Evolutionary conservation across 2,797 vertebrate species (phyloP), one percentile per base, ranked within the genome.

Genomic region (Holocentrus rufus): DNA sequence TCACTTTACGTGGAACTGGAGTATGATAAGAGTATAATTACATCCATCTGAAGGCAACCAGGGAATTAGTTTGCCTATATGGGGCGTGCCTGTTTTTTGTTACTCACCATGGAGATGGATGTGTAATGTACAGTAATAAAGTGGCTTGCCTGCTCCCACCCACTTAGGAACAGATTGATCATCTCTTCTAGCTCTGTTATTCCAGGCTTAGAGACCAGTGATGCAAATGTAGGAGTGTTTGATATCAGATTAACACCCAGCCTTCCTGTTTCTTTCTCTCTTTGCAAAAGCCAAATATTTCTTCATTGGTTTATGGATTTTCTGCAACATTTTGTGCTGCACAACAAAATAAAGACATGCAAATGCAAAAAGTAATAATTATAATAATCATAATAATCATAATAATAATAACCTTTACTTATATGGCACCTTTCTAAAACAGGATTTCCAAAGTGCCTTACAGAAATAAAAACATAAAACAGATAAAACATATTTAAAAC

Each of bases 281-380:
- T 15, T 15, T 17, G 44, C 4, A 46, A 17, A 46, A 46, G 15
- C 5, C 15, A 6, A 39, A 39, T 31, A 20, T 54, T 39, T 39
- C 27, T 6, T 64, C 30, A 42, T 22, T 57, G 39, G 80, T 73
- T 77, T 42, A 88, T 80, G 90, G 77, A 60, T 55, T 67, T 60
- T 54, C 84, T 81, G 81, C 84, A 39, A 7, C 18, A 44, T 20
- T 22, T 39, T 30, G 34, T 25, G n/a, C 36, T 55, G 27, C 27
- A 39, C 3, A 3, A 7, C 30, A 31, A 34, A 5, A 5, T 6
- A 8, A 8, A 5, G 5, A 34, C 2, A 34, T 8, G 7, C 7
- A 34, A 31, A 31, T 31, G 30, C 3, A 31, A 31, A 31, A 31
- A 8, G 31, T 5, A 34, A 34, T 34, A 8, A 5, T 6, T 3